Base-by-base conservation (phyloP, 2,888 invertebrate species). In the Pyralis farinalis region DNA sequence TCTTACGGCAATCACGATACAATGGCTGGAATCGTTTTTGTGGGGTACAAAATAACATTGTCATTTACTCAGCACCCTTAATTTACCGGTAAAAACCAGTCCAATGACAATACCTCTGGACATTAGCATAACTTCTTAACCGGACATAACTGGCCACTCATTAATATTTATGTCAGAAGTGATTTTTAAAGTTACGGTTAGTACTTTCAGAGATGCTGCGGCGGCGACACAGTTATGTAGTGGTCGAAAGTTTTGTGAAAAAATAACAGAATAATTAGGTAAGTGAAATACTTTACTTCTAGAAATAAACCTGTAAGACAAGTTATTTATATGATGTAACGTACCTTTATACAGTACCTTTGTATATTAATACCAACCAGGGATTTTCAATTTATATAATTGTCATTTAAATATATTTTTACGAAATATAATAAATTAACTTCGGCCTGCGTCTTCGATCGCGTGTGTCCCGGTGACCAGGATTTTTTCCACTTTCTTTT, bases 111-210 rank as follows among this genome's bases (percentile, higher is more conserved):
- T 83, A 67, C 68, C 63, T 56, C 66, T 62, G 67, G 62, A 62
- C 74, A 85, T 86, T 88, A 85, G 67, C 87, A 87, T 86, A 86
- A 83, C 85, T 88, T 86, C 87, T 88, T 88, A 85, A 83, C 84
- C 81, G 71, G 76, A 71, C 60, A 60, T 56, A 65, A 71, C 76
- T 54, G 77, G 79, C 71, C 68, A 74, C 74, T 80, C 74, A 86
- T 86, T 77, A 85, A 85, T 86, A 88, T 86, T 83, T 77, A 86
- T 81, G 55, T 63, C 56, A 55, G 62, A 44, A 54, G 55, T 56
- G 50, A 48, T 58, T 61, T 62, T 64, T 64, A 57, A 42, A 50
- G 51, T 49, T 51, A 40, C 29, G 42, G 52, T 43, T 70, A 81
- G 82, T 82, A 53, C 49, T 60, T 49, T 48, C 52, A 51, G 63